phyloP scores from a whole-genome alignment of 2,888 invertebrate genomes.

The Apodemia hepburni region DNA sequence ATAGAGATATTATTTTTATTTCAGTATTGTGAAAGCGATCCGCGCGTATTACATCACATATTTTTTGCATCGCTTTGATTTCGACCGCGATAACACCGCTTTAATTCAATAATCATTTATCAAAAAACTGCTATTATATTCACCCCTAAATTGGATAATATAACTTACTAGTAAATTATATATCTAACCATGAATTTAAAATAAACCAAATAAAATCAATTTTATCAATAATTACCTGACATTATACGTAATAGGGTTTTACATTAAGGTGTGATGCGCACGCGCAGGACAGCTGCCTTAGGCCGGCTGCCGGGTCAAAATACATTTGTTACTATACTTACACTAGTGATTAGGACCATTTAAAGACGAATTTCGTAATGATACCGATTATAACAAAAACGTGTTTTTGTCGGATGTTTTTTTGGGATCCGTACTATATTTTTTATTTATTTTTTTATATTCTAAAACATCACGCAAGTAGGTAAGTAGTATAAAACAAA shows the following conservation, averaged over 20 bases:
- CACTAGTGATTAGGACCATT: background rate
- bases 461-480: no score
- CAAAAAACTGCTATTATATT: no score
- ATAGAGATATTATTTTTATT: no score
- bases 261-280: background rate
- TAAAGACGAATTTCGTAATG: slow-evolving; percentile 1
- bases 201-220: slow-evolving; percentile 10
- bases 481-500: no score
- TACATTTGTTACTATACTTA: background rate
- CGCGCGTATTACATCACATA: no score
- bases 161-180: no score
- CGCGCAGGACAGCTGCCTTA: background rate
- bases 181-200: background rate
- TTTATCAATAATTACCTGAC: slow-evolving; percentile 4
- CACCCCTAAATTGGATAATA: no score
- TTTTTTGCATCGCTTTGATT: no score
- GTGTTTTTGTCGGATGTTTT: background rate
- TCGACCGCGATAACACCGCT: no score
- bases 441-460: no score
- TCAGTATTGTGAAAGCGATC: no score
- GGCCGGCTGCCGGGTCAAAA: background rate
- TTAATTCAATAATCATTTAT: no score
- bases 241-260: background rate
- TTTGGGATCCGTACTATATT: background rate
- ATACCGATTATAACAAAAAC: slow-evolving; percentile 2